These are phyloP conservation scores for Tortricodes alternella DNA, from an alignment of 2,888 invertebrate genomes.

Conservation along the genomic window DNA sequence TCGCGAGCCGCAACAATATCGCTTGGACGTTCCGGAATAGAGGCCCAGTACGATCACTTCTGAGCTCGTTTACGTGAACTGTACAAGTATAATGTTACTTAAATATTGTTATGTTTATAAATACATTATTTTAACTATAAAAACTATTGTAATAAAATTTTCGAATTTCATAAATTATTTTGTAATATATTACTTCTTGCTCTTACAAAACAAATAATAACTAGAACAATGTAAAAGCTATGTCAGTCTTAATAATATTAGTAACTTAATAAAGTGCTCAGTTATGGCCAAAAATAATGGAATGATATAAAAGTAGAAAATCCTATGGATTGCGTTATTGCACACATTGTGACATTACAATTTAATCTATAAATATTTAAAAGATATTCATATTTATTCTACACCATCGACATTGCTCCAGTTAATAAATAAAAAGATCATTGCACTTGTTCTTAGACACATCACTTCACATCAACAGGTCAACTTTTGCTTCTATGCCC, in stretches of 20 bases:
- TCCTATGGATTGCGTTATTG: slow-evolving; percentile 9
- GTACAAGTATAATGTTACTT: neutral
- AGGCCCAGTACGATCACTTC: neutral
- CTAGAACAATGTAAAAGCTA: slow-evolving; percentile 47
- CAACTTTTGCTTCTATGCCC: slow-evolving; percentile 41
- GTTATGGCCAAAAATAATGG: slow-evolving; percentile 17
- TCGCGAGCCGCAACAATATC: no score
- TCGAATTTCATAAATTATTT: slow-evolving; percentile 15
- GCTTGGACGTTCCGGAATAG: no score
- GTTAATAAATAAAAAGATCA: slow-evolving; percentile 13
- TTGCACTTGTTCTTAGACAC: slow-evolving; percentile 14
- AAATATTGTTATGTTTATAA: slow-evolving; percentile 11
- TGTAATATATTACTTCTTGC: slow-evolving; percentile 30
- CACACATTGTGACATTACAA: neutral
- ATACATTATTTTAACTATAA: neutral
- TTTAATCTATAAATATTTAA: neutral
- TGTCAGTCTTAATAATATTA: slow-evolving; percentile 61
- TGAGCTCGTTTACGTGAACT: neutral
- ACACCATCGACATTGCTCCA: neutral
- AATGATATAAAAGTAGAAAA: slow-evolving; percentile 49
- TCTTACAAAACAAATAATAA: slow-evolving; percentile 36
- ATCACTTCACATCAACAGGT: neutral
- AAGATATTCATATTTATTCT: neutral
- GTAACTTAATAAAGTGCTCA: slow-evolving; percentile 26
- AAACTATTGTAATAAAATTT: slow-evolving; percentile 18